Conservation (phyloP, 1,140 invertebrate species). For the Calephelis virginiensis region DNA sequence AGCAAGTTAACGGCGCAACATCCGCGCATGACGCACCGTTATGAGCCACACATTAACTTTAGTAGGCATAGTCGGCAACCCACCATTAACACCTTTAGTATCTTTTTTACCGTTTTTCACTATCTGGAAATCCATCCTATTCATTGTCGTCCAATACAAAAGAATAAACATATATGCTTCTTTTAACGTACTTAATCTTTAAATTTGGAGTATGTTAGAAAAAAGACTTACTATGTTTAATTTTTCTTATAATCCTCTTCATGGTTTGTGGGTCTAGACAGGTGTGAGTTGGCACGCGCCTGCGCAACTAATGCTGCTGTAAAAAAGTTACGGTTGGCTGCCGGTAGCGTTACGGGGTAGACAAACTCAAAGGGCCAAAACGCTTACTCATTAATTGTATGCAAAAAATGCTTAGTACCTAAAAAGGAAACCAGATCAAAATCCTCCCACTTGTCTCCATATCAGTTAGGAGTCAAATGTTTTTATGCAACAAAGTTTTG, state of each 20-base stretch:
- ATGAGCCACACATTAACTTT: too few relatives aligned
- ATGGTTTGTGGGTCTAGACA: slow-evolving; percentile 38
- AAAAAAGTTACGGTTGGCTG: slow-evolving; percentile 46
- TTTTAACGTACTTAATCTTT: too few relatives aligned
- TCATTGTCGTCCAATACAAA: too few relatives aligned
- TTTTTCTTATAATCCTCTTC: slow-evolving; percentile 54
- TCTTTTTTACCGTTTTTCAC: too few relatives aligned
- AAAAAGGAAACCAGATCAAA: background rate
- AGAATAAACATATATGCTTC: too few relatives aligned
- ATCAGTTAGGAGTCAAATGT: background rate
- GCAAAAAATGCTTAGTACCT: slow-evolving; percentile 4
- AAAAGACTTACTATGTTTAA: slow-evolving; percentile 55
- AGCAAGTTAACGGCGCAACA: too few relatives aligned
- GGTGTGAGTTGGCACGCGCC: slow-evolving; percentile 56
- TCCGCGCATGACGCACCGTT: too few relatives aligned
- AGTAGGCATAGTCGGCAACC: too few relatives aligned
- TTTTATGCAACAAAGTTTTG: too few relatives aligned
- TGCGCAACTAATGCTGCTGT: slow-evolving; percentile 43
- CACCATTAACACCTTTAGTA: too few relatives aligned
- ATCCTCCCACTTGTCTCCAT: background rate
- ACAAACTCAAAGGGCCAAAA: slow-evolving; percentile 51
- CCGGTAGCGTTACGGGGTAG: slow-evolving; percentile 48
- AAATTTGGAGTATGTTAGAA: background rate
- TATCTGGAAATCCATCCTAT: too few relatives aligned
- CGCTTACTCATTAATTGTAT: slow-evolving; percentile 28